Evolutionary conservation across 2,113 vertebrate genomes (phyloP).

Genomic region (Porphyrio hochstetteri): DNA sequence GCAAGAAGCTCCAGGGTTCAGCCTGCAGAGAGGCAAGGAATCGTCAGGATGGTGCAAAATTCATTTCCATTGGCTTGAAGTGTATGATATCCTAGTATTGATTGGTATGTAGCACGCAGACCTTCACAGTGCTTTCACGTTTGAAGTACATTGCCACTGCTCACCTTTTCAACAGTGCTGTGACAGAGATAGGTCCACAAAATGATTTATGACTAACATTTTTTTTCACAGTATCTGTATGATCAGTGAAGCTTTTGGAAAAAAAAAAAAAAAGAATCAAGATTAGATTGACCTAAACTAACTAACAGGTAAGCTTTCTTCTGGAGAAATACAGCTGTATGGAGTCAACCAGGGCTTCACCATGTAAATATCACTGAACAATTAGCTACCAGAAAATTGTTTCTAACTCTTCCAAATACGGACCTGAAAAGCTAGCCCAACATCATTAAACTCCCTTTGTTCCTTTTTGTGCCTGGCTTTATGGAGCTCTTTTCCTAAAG

Average conservation of each 20-base stretch:
- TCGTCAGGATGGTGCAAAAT: background rate
- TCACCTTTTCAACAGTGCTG: background rate
- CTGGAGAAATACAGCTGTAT: background rate
- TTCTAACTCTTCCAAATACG: background rate
- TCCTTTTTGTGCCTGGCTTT: background rate
- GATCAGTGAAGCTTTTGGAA: background rate
- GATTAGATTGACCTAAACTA: background rate
- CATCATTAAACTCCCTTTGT: background rate
- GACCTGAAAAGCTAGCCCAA: background rate
- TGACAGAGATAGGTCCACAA: background rate
- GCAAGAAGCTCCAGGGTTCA: background rate
- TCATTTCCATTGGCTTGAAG: background rate
- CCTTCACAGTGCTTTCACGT: background rate
- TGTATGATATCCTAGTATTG: background rate
- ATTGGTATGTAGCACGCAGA: background rate
- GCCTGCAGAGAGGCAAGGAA: background rate
- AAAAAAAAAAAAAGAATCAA: background rate
- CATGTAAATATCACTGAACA: background rate
- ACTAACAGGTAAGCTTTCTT: fast-evolving
- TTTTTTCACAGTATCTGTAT: background rate
- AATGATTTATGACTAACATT: background rate
- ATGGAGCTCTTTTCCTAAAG: background rate
- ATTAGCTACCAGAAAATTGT: background rate
- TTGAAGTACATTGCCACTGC: background rate
- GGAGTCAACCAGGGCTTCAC: background rate